Conservation (phyloP, 2,113 vertebrate species). For the Furnarius figulus region DNA sequence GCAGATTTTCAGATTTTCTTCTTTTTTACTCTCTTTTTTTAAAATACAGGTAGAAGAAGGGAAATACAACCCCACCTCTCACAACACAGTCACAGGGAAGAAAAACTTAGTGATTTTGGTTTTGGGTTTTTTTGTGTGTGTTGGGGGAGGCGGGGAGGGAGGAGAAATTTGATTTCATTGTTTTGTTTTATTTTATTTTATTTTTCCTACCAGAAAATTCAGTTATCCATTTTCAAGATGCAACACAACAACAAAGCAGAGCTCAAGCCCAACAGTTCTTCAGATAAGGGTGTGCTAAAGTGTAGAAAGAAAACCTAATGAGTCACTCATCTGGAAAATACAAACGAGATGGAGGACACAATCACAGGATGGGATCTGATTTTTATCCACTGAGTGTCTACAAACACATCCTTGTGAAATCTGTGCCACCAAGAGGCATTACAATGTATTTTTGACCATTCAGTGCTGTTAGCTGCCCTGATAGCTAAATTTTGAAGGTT, state of each 20-base stretch:
- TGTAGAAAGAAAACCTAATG: background rate
- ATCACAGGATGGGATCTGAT: background rate
- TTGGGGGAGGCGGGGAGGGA: no score
- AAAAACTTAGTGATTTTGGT: background rate
- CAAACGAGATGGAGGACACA: background rate
- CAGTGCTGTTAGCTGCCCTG: background rate
- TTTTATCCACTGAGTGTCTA: background rate
- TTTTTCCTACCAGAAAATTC: background rate
- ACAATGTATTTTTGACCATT: background rate
- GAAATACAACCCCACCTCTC: background rate
- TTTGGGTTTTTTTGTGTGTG: background rate
- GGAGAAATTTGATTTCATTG: background rate
- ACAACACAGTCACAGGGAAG: background rate
- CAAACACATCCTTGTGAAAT: background rate
- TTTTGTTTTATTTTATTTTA: background rate
- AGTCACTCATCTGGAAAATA: background rate
- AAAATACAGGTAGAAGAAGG: background rate
- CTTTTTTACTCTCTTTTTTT: background rate
- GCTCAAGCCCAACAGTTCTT: background rate
- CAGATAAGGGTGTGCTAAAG: background rate
- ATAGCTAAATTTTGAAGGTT: rapidly evolving
- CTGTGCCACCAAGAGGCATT: background rate
- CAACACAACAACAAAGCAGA: background rate
- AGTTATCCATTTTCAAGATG: background rate
- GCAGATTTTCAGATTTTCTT: background rate